Evolutionary conservation across 2,888 invertebrate genomes (phyloP).

Genomic region (Chrysolina oricalcia): DNA sequence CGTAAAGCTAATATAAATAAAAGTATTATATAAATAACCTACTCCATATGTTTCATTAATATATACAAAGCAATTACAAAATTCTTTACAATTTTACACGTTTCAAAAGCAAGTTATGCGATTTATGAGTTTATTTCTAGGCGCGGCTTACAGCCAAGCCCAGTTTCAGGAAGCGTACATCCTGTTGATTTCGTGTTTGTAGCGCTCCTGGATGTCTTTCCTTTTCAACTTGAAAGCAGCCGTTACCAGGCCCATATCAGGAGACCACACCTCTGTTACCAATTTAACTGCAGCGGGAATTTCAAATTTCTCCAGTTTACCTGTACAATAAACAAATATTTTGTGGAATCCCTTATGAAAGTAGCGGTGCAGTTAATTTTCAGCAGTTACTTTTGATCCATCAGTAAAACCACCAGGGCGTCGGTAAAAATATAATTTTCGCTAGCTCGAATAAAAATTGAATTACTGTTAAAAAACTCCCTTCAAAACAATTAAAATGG

Average conservation of each 20-base stretch:
- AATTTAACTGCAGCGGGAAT: conserved; percentile 92
- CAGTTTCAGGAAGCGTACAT: conserved; percentile 93
- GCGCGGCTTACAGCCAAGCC: conserved; percentile 20
- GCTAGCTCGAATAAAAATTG: too few relatives aligned
- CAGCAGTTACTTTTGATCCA: too few relatives aligned
- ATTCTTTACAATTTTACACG: conserved; percentile 47
- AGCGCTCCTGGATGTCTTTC: conserved; percentile 95
- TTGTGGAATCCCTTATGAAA: too few relatives aligned
- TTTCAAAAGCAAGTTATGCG: conserved; percentile 1
- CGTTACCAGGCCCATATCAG: conserved; percentile 97
- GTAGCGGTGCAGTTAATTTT: too few relatives aligned
- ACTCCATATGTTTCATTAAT: conserved; percentile 43
- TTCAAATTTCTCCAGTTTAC: conserved; percentile 92
- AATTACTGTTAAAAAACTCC: too few relatives aligned
- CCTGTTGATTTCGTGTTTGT: conserved; percentile 92
- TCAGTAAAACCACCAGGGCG: too few relatives aligned
- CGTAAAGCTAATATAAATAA: conserved; percentile 48
- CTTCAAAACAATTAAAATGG: too few relatives aligned
- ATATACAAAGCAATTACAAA: conserved; percentile 51
- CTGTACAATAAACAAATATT: conserved; percentile 70
- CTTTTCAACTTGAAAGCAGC: conserved; percentile 98
- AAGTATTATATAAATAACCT: conserved; percentile 48
- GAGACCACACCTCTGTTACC: conserved; percentile 95
- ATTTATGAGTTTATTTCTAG: conserved; percentile 13
- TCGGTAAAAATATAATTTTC: too few relatives aligned